Evolutionary conservation across 2,888 invertebrate genomes (phyloP).

Genomic region (Theristus sp.): DNA sequence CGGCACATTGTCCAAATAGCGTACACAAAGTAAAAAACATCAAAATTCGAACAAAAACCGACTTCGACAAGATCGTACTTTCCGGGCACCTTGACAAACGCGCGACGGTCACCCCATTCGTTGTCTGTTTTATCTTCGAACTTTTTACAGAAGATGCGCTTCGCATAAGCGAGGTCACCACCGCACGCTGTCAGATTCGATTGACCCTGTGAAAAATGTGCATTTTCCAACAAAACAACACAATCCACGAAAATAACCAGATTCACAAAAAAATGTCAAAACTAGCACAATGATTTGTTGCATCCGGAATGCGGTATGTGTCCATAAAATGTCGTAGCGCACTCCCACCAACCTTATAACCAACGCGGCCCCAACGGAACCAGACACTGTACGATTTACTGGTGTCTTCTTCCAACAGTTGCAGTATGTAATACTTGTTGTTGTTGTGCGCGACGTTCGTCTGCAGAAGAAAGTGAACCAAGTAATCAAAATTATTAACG

Average conservation of each 20-base stretch:
- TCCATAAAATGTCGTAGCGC: too few relatives aligned
- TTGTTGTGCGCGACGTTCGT: slow-evolving; percentile 38
- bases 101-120: slow-evolving; percentile 29
- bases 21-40: too few relatives aligned
- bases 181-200: slow-evolving; percentile 31
- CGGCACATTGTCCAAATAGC: too few relatives aligned
- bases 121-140: slow-evolving; percentile 38
- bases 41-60: too few relatives aligned
- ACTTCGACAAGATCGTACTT: slow-evolving; percentile 33
- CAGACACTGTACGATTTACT: slow-evolving; percentile 32
- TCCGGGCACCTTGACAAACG: slow-evolving; percentile 33
- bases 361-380: slow-evolving; percentile 42
- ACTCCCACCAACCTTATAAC: slow-evolving; percentile 20
- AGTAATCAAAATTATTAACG: not conserved
- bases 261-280: not conserved
- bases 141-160: slow-evolving; percentile 34
- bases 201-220: slow-evolving; percentile 34
- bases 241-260: too few relatives aligned
- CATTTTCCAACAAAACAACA: too few relatives aligned
- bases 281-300: too few relatives aligned
- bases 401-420: slow-evolving; percentile 33
- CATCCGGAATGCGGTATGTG: too few relatives aligned
- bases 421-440: slow-evolving; percentile 39
- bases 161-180: slow-evolving; percentile 33
- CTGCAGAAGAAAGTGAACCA: too few relatives aligned